phyloP scores from a whole-genome alignment of 2,888 invertebrate genomes.

The Chymomyza procnemis region DNA sequence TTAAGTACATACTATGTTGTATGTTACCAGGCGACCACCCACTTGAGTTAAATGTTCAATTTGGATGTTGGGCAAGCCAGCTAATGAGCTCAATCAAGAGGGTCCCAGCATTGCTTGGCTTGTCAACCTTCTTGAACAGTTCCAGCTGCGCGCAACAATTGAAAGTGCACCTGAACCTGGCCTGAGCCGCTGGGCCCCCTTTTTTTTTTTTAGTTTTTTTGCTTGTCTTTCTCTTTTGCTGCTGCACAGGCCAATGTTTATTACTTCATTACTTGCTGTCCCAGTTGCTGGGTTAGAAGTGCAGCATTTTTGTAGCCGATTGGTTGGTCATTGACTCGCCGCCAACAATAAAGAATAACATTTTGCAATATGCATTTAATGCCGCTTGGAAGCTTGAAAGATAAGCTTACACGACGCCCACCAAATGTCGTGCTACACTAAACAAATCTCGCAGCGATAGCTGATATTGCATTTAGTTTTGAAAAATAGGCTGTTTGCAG shows the following conservation, averaged over 20 bases:
- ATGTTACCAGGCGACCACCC: conserved; percentile 27
- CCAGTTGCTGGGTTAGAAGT: not conserved
- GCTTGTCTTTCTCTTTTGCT: not conserved
- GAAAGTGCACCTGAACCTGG: conserved; percentile 50
- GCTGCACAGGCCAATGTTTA: not conserved
- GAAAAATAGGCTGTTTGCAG: no score
- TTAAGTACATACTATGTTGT: not conserved
- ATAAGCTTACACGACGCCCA: conserved; percentile 15
- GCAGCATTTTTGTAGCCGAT: not conserved
- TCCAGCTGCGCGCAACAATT: conserved; percentile 58
- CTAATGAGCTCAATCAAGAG: not conserved
- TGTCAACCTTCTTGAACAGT: conserved; percentile 1
- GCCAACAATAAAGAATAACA: not conserved
- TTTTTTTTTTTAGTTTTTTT: conserved; percentile 15
- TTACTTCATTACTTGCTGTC: not conserved
- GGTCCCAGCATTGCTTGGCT: not conserved
- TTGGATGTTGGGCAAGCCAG: conserved; percentile 30
- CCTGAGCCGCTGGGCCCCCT: conserved; percentile 32
- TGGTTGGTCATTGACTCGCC: not conserved
- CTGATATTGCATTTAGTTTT: conserved; percentile 47
- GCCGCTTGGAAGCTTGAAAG: not conserved
- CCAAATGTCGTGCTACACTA: conserved; percentile 41
- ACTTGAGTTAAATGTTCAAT: conserved; percentile 47
- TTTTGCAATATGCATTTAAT: not conserved
- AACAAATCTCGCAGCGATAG: conserved; percentile 27